Evolutionary conservation across 1,140 invertebrate genomes (phyloP).

Genomic region (Bicyclus anynana): DNA sequence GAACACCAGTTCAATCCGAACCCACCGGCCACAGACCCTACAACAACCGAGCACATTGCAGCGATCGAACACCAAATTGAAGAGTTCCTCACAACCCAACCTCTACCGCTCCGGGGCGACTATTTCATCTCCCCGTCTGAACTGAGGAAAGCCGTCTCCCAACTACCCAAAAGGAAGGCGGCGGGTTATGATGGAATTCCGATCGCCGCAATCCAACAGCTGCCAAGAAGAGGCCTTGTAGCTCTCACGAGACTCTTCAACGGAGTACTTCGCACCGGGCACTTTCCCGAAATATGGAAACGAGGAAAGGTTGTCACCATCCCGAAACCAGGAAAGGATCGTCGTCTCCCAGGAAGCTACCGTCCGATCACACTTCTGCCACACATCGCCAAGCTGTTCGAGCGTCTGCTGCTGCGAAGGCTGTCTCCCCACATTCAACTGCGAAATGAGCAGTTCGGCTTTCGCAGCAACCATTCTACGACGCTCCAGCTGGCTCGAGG

Average conservation of each 20-base stretch:
- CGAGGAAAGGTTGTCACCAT: not conserved
- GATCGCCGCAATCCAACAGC: not conserved
- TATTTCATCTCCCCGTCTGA: slow-evolving; percentile 9
- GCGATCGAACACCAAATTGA: not conserved
- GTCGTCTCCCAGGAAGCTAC: not conserved
- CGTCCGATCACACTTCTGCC: slow-evolving; percentile 7
- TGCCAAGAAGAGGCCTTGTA: not conserved
- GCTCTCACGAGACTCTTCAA: not conserved
- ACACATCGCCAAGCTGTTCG: not conserved
- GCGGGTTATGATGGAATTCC: no score
- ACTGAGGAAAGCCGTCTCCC: not conserved
- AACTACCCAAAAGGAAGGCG: not conserved
- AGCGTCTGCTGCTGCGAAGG: not conserved
- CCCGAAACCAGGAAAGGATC: slow-evolving; percentile 2
- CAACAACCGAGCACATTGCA: no score
- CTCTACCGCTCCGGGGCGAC: not conserved
- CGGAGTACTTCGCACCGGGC: not conserved
- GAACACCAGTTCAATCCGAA: not conserved
- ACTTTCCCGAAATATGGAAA: slow-evolving; percentile 9
- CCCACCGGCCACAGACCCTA: no score
- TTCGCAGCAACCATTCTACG: slow-evolving; percentile 10
- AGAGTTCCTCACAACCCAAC: not conserved
- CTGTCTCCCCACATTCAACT: not conserved
- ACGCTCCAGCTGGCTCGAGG: slow-evolving; percentile 16
- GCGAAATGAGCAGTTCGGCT: slow-evolving; percentile 6